Base-by-base conservation (phyloP, 1,140 invertebrate genomes). In the Drosophila aff. region DNA sequence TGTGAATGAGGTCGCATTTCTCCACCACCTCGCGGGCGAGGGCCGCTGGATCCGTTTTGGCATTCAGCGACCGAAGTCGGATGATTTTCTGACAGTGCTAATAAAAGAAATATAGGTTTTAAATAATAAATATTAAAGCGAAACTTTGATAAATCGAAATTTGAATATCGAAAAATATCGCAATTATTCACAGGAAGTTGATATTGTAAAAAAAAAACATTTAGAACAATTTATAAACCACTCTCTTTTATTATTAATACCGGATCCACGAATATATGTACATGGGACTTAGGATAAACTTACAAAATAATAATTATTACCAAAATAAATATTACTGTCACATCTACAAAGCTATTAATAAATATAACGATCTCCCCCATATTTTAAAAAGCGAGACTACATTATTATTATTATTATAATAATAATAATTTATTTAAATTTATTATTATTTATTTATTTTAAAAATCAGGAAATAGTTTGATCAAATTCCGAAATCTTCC, bases 1-100 rank as follows among this genome's bases (percentile, higher is more conserved):
- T 95, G 92, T 98, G 97, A 87, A 99, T 98, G 18, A 99, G 93
- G 86, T 96, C 96, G 93, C 98, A 99, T 93, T 97, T 97, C 65
- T 97, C 95, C 46, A 99, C 95, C 9, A 99, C 97, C 94, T 98
- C 97, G 84, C 96, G 96, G 6, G 98, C 97, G 67, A 99, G 92
- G 6, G 95, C 94, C 65, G 95, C 94, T 73, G 98, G 96, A 94
- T 99, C 96, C 23, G 97, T 97, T 74, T 96, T 95, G 5, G 95
- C 94, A 92, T 96, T 96, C 46, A 99, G 93, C 92, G 96, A 97
- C 79, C 97, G 97, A 50, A 99, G 92, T 55, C 97, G 95, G 53
- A 99, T 98, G 65, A 96, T 95, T 94, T 97, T 97, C 89, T 97
- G 96, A 79, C 96, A 96, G 93, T 96, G 95, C 96, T 46, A 44